Evolutionary conservation across 2,113 vertebrate species (phyloP).

Genomic region (Mixornis gularis): DNA sequence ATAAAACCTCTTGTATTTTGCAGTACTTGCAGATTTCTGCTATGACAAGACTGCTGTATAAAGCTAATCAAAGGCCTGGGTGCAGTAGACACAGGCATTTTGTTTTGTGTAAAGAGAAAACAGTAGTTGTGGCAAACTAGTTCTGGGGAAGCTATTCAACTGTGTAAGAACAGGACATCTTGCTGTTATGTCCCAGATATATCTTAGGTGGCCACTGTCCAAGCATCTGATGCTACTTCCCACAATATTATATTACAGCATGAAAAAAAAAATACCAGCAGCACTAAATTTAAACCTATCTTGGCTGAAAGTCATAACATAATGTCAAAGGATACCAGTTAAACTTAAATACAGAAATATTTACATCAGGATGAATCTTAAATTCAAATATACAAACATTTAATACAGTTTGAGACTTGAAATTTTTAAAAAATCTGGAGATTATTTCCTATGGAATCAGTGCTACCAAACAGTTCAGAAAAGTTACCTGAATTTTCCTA

Average conservation of each 20-base stretch:
- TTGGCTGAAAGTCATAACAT: background rate
- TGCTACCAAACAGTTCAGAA: background rate
- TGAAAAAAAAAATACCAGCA: background rate
- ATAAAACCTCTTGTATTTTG: background rate
- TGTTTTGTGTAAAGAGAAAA: background rate
- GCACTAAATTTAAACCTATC: background rate
- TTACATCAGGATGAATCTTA: background rate
- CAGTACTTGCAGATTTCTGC: background rate
- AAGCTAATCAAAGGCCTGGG: background rate
- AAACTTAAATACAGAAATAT: background rate
- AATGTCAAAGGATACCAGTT: background rate
- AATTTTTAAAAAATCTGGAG: background rate
- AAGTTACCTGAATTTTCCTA: background rate
- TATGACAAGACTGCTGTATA: background rate
- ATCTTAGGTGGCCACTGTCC: background rate
- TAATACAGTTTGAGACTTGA: background rate
- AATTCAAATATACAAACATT: background rate
- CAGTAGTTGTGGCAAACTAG: background rate
- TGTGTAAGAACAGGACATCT: background rate
- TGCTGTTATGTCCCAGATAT: background rate
- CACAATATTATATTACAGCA: background rate
- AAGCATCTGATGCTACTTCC: background rate
- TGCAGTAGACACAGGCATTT: fast-evolving
- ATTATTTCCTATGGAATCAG: background rate
- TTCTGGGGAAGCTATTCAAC: background rate